A percentile compares a stretch with the other conserved stretches of the same genome.
These are phyloP conservation scores for Agrypnus murinus DNA, from an alignment of 2,888 invertebrate species.

Conservation along the genomic window DNA sequence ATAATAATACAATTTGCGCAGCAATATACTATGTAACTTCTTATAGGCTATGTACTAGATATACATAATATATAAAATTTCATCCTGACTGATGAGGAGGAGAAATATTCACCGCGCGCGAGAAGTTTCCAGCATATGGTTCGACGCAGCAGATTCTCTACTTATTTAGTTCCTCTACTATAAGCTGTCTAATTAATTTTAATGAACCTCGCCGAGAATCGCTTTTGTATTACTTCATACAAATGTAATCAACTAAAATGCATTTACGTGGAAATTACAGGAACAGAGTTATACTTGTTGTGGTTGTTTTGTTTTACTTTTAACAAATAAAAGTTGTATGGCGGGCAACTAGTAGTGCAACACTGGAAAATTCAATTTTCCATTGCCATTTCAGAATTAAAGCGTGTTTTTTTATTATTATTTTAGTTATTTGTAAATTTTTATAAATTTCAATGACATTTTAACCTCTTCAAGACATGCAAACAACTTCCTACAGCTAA, in stretches of 20 bases:
- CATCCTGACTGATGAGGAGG: conserved; percentile 34
- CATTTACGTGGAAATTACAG: conserved; percentile 26
- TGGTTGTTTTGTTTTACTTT: too few relatives aligned
- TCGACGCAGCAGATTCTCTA: conserved; percentile 23
- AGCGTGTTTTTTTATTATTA: too few relatives aligned
- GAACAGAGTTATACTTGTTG: neutral
- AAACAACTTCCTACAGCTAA: neutral
- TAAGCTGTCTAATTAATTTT: conserved; percentile 49
- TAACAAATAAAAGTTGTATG: too few relatives aligned
- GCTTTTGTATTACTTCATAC: conserved; percentile 34
- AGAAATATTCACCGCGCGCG: conserved; percentile 11
- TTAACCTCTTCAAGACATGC: neutral
- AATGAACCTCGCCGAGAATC: conserved; percentile 41
- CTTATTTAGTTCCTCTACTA: conserved; percentile 25
- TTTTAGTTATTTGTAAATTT: too few relatives aligned
- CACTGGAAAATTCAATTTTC: too few relatives aligned
- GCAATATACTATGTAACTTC: conserved; percentile 9
- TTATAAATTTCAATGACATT: neutral
- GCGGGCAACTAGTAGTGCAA: too few relatives aligned
- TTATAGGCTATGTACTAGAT: conserved; percentile 20
- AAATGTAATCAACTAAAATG: conserved; percentile 33
- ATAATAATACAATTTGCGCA: conserved; percentile 22
- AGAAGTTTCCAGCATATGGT: conserved; percentile 31
- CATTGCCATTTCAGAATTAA: too few relatives aligned
- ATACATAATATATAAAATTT: conserved; percentile 41